Percentiles rank a stretch among this genome's conserved stretches.
These are phyloP conservation scores for Corythoichthys intestinalis DNA, from an alignment of 2,113 vertebrate genomes.

Conservation along the genomic window DNA sequence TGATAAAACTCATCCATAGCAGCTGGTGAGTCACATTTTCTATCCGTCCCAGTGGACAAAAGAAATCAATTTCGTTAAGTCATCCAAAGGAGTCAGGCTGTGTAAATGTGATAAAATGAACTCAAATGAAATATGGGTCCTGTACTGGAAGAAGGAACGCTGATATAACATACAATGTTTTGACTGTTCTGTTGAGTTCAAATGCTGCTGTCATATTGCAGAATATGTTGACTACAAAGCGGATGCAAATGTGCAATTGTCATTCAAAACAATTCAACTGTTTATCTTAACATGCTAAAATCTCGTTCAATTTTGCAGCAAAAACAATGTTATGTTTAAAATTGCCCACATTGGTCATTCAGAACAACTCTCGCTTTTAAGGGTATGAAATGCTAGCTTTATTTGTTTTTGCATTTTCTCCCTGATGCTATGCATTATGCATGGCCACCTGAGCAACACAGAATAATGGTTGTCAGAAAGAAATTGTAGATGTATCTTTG, in stretches of 20 bases:
- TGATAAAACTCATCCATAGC: slow-evolving; percentile 50
- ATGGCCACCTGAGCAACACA: neutral
- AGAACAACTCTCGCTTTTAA: neutral
- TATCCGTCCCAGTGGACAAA: slow-evolving; percentile 33
- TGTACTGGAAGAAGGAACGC: slow-evolving; percentile 7
- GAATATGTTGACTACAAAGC: neutral
- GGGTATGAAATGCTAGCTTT: neutral
- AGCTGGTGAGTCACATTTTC: slow-evolving; percentile 44
- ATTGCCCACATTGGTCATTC: neutral
- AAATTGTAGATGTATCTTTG: neutral
- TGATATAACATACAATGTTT: slow-evolving; percentile 3
- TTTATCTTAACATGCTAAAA: neutral
- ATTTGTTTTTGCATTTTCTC: neutral
- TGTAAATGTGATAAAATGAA: slow-evolving; percentile 39
- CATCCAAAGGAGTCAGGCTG: slow-evolving; percentile 35
- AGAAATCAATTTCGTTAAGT: slow-evolving; percentile 23
- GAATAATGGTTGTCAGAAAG: slow-evolving; percentile 1
- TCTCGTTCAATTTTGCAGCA: neutral
- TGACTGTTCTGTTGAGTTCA: slow-evolving; percentile 2
- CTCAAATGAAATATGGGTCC: slow-evolving; percentile 21
- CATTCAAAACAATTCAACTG: neutral
- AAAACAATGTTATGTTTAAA: neutral
- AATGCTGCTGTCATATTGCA: slow-evolving; percentile 6
- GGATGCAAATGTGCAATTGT: neutral
- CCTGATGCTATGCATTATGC: neutral